phyloP scores from a whole-genome alignment of 1,140 invertebrate species.

The Anastrepha obliqua region DNA sequence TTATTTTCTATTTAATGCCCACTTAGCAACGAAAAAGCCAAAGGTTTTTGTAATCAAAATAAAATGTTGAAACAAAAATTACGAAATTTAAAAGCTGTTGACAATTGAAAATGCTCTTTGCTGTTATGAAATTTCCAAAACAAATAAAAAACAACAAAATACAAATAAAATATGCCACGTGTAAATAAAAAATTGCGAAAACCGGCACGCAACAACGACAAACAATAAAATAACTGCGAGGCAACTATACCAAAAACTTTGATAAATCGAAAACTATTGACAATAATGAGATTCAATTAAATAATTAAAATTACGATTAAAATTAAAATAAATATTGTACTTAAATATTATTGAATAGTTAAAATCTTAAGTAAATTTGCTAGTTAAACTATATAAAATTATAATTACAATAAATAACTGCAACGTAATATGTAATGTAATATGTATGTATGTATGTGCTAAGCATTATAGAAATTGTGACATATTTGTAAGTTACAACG shows the following conservation, averaged over 20 bases:
- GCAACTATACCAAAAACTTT: constrained; percentile 39
- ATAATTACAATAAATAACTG: neutral
- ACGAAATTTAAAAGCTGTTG: neutral
- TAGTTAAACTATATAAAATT: constrained; percentile 30
- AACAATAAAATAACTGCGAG: neutral
- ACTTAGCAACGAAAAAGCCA: no score
- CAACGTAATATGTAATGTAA: neutral
- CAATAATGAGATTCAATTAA: constrained; percentile 73
- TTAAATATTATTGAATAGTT: constrained; percentile 45
- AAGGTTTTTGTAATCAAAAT: neutral
- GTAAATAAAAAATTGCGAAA: no score
- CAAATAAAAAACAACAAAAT: no score
- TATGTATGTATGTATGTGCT: neutral
- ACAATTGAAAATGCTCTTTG: neutral
- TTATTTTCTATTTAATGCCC: no score
- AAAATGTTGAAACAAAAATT: neutral
- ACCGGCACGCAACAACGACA: neutral
- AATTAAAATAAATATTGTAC: neutral
- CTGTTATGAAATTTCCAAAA: no score
- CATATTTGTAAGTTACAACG: constrained; percentile 38
- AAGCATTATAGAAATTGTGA: neutral
- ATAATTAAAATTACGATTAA: constrained; percentile 56
- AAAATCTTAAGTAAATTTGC: constrained; percentile 42
- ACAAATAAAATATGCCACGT: no score
- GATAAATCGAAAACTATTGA: constrained; percentile 66